These are phyloP conservation scores for Asteroscopus sphinx DNA, from an alignment of 2,888 invertebrate genomes.

Conservation along the genomic window DNA sequence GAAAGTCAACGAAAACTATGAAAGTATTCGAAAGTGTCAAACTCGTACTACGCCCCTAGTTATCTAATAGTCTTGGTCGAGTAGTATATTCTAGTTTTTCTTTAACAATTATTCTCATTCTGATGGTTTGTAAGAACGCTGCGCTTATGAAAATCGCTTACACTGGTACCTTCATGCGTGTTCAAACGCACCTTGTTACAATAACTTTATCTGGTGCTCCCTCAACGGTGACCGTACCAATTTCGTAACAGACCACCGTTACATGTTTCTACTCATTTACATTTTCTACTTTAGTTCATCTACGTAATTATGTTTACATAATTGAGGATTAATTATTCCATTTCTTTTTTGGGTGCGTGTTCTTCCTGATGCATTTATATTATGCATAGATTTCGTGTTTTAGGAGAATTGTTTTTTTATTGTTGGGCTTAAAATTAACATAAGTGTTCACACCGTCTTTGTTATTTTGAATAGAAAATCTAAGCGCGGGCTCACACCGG, in stretches of 20 bases:
- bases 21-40: too few relatives aligned
- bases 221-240: conserved; percentile 47
- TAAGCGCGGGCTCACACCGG: too few relatives aligned
- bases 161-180: conserved; percentile 20
- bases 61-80: too few relatives aligned
- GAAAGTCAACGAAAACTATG: too few relatives aligned
- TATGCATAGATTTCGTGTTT: conserved; percentile 1
- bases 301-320: conserved; percentile 60
- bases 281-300: conserved; percentile 47
- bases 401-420: background rate
- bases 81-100: too few relatives aligned
- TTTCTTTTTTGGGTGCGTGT: conserved; percentile 27
- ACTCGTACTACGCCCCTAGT: too few relatives aligned
- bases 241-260: conserved; percentile 55
- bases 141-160: conserved; percentile 25
- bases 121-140: background rate
- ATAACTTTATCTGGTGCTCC: conserved; percentile 59
- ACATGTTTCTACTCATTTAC: conserved; percentile 50
- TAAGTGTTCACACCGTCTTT: background rate
- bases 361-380: conserved; percentile 13
- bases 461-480: too few relatives aligned
- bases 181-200: conserved; percentile 48
- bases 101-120: too few relatives aligned
- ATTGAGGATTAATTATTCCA: conserved; percentile 53
- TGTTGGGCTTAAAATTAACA: background rate